Base-by-base conservation (phyloP, 2,113 vertebrate species). In the Equus przewalskii region DNA sequence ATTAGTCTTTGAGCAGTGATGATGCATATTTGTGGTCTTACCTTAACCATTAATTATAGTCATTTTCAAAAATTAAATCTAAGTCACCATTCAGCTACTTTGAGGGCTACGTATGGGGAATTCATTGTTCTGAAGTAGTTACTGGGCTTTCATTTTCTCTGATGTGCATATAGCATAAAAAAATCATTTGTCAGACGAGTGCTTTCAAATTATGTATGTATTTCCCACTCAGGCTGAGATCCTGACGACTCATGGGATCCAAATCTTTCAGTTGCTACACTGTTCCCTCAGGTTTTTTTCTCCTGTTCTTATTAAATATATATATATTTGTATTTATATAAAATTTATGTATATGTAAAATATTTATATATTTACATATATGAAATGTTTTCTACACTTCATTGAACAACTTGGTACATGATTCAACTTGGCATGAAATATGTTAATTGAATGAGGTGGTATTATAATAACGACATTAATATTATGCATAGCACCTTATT, bases 41-140 rank as follows among this genome's bases (percentile, higher is more conserved):
- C 30, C 58, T 70, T 88, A 67, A 88, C 13, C 56, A 81, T 62
- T 70, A 76, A 70, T 79, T 93, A 92, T 16, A 91, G 19, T 64
- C 41, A 58, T 28, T 86, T 84, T 72, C 41, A 72, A 96, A 89
- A 91, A 89, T n/a, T n/a, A 72, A 87, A 58, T 26, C 46, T 64
- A 86, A 85, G 36, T 89, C 24, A 54, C 14, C 16, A 87, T 13
- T 76, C 19, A 10, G 62, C 9, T 69, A 82, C 46, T 80, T 11
- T 64, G 33, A 49, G 51, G 58, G 41, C 13, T 79, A 11, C 1
- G 2, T n/a, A 41, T 2, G 3, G 24, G 36, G 30, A 33, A 90
- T 41, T 89, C 73, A 28, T 5, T 92, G 75, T 58, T 81, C 85
- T 78, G 36, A 26, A 49, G 19, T 58, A 85, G 22, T 84, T 22